Percentiles rank a stretch among this genome's conserved stretches.
These are phyloP conservation scores for Oryctolagus cuniculus DNA, from an alignment of 2,113 vertebrate species.

Conservation along the genomic window mOryCun1.1 NC_091439.1:41998501-41999000, in stretches of 20 bases:
- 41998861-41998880: not conserved
- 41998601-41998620: too few species aligned
- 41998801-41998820: not conserved
- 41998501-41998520: too few species aligned
- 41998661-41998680: too few species aligned
- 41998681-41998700: too few species aligned
- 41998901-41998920: not conserved
- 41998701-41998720: too few species aligned
- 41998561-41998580: too few species aligned
- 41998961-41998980: not conserved
- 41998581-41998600: too few species aligned
- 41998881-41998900: not conserved
- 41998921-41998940: not conserved
- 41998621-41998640: too few species aligned
- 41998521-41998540: too few species aligned
- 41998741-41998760: not conserved
- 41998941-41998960: not conserved
- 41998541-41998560: too few species aligned
- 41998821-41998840: not conserved
- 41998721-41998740: not conserved
- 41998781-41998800: not conserved
- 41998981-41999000: not conserved
- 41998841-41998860: not conserved
- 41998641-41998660: too few species aligned
- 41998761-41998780: not conserved